A percentile compares a stretch with the other conserved stretches of the same genome.
Evolutionary conservation across 2,113 vertebrate species (phyloP).

Genomic region (Hippopotamus amphibius): DNA sequence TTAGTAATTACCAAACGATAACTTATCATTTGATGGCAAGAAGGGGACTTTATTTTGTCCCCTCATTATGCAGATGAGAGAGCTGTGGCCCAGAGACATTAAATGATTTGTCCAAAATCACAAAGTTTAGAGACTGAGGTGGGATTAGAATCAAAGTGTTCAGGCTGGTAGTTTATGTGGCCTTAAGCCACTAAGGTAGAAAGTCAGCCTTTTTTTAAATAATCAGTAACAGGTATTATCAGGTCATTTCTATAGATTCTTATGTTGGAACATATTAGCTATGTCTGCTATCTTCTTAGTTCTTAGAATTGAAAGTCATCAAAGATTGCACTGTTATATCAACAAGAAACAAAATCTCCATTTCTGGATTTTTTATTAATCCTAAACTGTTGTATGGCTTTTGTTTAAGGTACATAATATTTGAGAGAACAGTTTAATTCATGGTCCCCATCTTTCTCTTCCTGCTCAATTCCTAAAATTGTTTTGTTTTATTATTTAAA

Average conservation of each 20-base stretch:
- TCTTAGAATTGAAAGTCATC: neutral
- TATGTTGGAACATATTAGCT: neutral
- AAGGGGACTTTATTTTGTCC: neutral
- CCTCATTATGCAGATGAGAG: neutral
- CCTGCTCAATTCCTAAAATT: neutral
- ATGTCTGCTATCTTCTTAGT: neutral
- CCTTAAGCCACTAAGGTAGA: neutral
- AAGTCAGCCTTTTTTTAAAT: neutral
- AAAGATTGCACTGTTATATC: neutral
- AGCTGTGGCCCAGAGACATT: neutral
- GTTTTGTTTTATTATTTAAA: neutral
- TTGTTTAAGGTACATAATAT: neutral
- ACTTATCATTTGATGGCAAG: neutral
- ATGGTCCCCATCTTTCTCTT: neutral
- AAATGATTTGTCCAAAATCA: neutral
- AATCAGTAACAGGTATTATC: neutral
- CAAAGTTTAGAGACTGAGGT: neutral
- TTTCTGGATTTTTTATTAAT: conserved; percentile 7
- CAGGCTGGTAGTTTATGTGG: neutral
- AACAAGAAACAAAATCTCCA: neutral
- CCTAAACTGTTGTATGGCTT: neutral
- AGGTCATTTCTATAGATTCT: neutral
- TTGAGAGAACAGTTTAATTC: neutral
- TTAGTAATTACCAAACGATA: neutral
- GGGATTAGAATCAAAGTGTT: neutral